Conservation (phyloP, 2,797 vertebrate species). For the Anomalospiza imberbis region DNA sequence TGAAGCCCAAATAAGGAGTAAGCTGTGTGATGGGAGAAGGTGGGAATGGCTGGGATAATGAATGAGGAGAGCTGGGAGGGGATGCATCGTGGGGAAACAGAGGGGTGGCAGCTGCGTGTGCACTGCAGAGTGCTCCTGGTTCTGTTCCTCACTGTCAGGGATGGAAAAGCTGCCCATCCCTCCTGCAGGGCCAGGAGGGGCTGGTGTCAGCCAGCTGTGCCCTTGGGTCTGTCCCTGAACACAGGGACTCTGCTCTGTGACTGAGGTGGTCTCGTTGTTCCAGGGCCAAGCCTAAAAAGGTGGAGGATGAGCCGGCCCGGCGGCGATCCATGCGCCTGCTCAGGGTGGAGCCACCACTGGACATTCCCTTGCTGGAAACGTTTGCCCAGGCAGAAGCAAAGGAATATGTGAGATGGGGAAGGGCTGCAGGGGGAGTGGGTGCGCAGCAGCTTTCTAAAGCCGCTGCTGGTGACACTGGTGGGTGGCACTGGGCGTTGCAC, state of each 20-base stretch:
- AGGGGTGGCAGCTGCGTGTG: accelerated
- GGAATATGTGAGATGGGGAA: constrained; percentile 61
- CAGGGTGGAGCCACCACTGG: constrained; percentile 58
- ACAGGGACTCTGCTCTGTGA: accelerated
- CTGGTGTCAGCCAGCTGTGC: background rate
- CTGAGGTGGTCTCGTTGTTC: background rate
- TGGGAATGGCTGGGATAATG: no score
- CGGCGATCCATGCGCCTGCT: constrained; percentile 86
- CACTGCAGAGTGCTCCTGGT: accelerated
- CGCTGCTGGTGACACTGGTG: accelerated
- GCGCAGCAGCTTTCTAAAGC: background rate
- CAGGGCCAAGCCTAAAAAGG: constrained; percentile 67
- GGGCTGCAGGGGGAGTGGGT: background rate
- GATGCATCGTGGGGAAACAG: background rate
- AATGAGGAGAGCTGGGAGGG: background rate
- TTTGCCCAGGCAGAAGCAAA: background rate
- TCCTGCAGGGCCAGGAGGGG: background rate
- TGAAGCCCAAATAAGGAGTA: background rate
- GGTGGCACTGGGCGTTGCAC: background rate
- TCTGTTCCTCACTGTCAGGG: accelerated
- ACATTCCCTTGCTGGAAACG: background rate
- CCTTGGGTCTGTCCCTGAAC: background rate
- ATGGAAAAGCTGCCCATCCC: background rate
- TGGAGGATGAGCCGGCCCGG: constrained; percentile 42
- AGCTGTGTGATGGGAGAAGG: background rate